Base-by-base conservation (phyloP, 1,140 invertebrate species). In the Helicorthomorpha holstii region DNA sequence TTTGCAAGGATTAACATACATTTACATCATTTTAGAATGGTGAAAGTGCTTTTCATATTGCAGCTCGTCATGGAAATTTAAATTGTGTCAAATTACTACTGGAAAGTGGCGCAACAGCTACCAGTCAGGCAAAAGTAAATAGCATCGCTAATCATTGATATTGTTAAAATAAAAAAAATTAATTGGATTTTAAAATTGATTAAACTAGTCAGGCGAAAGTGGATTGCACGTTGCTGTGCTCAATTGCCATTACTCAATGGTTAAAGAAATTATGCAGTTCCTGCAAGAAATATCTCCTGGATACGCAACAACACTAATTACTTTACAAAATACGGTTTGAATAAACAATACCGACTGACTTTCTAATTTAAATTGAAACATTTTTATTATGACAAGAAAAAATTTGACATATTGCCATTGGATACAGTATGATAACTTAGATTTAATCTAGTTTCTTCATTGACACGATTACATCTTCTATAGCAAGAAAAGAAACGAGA, bases 21-120 rank as follows among this genome's bases (percentile, higher is more conserved):
- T 50, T 50, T 50, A 66, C 14, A 25, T 23, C 26, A 10, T 43
- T 49, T 27, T 49, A 96, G 66, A 91, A 95, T 66, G 92, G 92
- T 16, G 84, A 93, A 67, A 93, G 90, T 0, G 86, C 91, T 0
- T 81, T 95, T 1, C 91, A 95, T 64, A 84, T 93, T 1, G 87
- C 91, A 0, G 85, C 90, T 0, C 78, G 83, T 51, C 77, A 87
- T 62, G 92, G 92, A 0, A 89, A 92, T 61, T 64, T 94, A 14
- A 76, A 80, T 25, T 89, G 91, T 0, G 72, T 96, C 7, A 71
- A 83, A 51, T 73, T 93, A 0, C 72, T 97, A 0, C 69, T 97
- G 2, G 85, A 91, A 61, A 90, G 96, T 63, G 84, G 82, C 1
- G 91, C 88, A 0, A 76, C 95, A 71, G 85, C 90, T 0, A 75